Evolutionary conservation across 2,888 invertebrate genomes (phyloP).

Genomic region (Eledona agricola): DNA sequence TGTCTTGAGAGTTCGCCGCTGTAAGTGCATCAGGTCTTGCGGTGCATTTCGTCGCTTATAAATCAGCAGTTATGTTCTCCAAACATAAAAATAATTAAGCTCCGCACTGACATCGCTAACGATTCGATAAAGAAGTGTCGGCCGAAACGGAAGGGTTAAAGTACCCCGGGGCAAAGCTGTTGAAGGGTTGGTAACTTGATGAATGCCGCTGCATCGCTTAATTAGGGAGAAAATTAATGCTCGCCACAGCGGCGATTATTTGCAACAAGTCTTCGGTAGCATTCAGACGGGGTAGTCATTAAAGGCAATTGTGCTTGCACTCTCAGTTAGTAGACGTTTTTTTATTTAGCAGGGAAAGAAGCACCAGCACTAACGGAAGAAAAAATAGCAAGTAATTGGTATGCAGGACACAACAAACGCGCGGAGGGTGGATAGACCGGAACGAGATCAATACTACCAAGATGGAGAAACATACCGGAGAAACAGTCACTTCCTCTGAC

Average conservation of each 20-base stretch:
- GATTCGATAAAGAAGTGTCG: constrained; percentile 61
- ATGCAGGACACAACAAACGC: constrained; percentile 69
- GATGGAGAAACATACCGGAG: constrained; percentile 61
- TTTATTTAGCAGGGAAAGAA: constrained; percentile 57
- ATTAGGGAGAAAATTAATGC: constrained; percentile 62
- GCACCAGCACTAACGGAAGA: constrained; percentile 57
- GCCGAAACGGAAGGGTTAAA: constrained; percentile 55
- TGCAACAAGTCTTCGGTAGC: not conserved
- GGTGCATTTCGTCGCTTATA: no score
- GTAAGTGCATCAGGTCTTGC: no score
- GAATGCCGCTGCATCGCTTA: constrained; percentile 56
- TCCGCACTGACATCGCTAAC: constrained; percentile 59
- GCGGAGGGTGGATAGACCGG: constrained; percentile 62
- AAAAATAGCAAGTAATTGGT: constrained; percentile 70
- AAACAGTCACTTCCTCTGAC: constrained; percentile 57
- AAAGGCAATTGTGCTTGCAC: constrained; percentile 59
- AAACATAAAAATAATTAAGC: constrained; percentile 62
- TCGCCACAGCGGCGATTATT: constrained; percentile 32
- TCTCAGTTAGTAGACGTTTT: constrained; percentile 58
- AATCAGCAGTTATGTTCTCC: constrained; percentile 25
- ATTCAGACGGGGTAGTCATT: constrained; percentile 45
- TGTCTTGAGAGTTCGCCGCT: no score
- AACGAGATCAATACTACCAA: constrained; percentile 63
- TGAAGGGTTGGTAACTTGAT: constrained; percentile 54
- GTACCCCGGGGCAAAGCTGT: constrained; percentile 40